phyloP scores from a whole-genome alignment of 2,113 vertebrate species.

The Forbesichthys papilliferus region DNA sequence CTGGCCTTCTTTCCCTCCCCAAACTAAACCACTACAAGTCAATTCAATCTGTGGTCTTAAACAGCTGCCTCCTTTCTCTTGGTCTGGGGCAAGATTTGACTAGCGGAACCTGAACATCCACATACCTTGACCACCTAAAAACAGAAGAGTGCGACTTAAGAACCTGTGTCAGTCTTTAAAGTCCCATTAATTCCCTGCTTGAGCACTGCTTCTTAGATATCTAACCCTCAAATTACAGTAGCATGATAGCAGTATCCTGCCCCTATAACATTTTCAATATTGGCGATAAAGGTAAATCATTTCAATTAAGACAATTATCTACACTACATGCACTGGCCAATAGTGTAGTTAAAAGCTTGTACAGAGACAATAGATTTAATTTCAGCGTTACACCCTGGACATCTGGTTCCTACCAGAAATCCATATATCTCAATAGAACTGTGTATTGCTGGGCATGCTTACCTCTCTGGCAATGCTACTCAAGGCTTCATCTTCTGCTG shows the following conservation, averaged over 20 bases:
- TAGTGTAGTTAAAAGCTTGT: not conserved
- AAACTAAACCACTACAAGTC: conserved; percentile 56
- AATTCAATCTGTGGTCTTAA: conserved; percentile 45
- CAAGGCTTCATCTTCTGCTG: conserved; percentile 95
- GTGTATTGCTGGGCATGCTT: conserved; percentile 24
- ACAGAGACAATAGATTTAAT: not conserved
- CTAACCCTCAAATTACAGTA: not conserved
- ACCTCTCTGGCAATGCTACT: conserved; percentile 97
- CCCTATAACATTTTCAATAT: not conserved
- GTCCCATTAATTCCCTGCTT: conserved; percentile 14
- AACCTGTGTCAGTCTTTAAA: conserved; percentile 14
- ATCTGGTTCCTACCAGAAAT: not conserved
- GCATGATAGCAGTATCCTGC: not conserved
- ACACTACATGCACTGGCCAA: not conserved
- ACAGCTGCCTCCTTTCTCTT: conserved; percentile 40
- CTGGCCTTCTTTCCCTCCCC: conserved; percentile 27
- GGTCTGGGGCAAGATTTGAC: conserved; percentile 29
- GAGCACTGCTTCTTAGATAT: conserved; percentile 12
- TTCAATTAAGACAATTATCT: not conserved
- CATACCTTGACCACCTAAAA: conserved; percentile 28
- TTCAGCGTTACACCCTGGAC: not conserved
- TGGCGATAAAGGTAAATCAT: not conserved
- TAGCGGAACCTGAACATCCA: conserved; percentile 52
- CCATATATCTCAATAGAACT: not conserved
- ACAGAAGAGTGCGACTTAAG: conserved; percentile 13